Evolutionary conservation across 2,888 invertebrate species (phyloP).

Genomic region (Archaeoteleia sp.): DNA sequence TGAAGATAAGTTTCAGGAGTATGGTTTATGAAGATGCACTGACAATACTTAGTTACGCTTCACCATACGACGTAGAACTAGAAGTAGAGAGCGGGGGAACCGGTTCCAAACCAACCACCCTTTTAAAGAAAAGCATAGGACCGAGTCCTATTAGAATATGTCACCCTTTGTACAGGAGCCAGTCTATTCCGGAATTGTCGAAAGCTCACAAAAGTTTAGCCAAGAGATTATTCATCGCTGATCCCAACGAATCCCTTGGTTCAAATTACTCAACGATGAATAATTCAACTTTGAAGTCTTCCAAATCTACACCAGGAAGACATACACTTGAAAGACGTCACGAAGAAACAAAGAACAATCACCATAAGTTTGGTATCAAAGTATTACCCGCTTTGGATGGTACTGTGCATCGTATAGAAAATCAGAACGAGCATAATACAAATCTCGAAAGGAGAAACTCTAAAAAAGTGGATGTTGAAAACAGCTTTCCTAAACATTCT

Average conservation of each 20-base stretch:
- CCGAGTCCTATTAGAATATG: slow-evolving; percentile 76
- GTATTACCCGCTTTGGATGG: slow-evolving; percentile 76
- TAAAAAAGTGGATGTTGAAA: slow-evolving; percentile 62
- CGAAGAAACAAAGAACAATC: slow-evolving; percentile 76
- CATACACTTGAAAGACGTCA: slow-evolving; percentile 69
- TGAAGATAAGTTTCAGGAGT: slow-evolving; percentile 90
- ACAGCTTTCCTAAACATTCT: slow-evolving; percentile 28
- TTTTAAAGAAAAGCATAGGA: slow-evolving; percentile 72
- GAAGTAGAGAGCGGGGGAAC: slow-evolving; percentile 80
- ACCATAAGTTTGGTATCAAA: slow-evolving; percentile 82
- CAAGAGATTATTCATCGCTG: slow-evolving; percentile 73
- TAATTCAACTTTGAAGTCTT: slow-evolving; percentile 63
- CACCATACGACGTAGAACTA: slow-evolving; percentile 90
- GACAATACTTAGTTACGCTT: slow-evolving; percentile 91
- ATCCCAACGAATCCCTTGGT: slow-evolving; percentile 72
- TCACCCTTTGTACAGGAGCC: slow-evolving; percentile 86
- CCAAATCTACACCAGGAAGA: slow-evolving; percentile 65
- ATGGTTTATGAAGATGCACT: slow-evolving; percentile 94
- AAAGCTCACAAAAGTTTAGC: slow-evolving; percentile 76
- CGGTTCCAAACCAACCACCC: slow-evolving; percentile 72
- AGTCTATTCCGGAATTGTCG: slow-evolving; percentile 86
- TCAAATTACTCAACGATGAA: slow-evolving; percentile 75
- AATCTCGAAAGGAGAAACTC: slow-evolving; percentile 72
- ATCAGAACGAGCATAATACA: slow-evolving; percentile 72
- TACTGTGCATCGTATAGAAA: slow-evolving; percentile 70